Evolutionary conservation across 2,888 invertebrate species (phyloP), one percentile per base, ranked within the genome.

Genomic region (Stomorhina lunata): DNA sequence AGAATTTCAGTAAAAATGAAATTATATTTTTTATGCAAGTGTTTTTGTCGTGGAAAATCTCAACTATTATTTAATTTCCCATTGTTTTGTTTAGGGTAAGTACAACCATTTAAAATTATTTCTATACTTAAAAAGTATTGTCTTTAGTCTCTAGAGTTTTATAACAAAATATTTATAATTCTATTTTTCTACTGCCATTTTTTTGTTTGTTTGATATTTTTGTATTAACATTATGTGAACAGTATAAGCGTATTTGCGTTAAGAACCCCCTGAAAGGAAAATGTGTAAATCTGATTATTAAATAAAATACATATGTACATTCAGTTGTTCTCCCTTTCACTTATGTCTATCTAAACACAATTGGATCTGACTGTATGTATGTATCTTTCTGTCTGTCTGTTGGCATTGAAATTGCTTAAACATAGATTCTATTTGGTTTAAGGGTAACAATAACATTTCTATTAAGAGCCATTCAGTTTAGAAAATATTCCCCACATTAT

Each of bases 251-350:
- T 40, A 57, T 57, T 37, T 57, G 45, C 34, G 34, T 71, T 59
- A 45, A 40, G 32, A 61, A 22, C 3, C 34, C 66, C 50, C 45
- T 17, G 12, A 15, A 61, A 66, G 25, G 10, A 50, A 61, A 34
- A 59, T 73, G 68, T 80, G 63, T 69, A 80, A 75, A 80, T 75
- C 75, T 71, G 63, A 65, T 75, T 75, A 57, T 80, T 69, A 69
- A 63, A 75, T 55, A n/a, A n/a, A n/a, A n/a, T n/a, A n/a, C n/a
- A n/a, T n/a, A n/a, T n/a, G n/a, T n/a, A n/a, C n/a, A n/a, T n/a
- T n/a, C n/a, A n/a, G n/a, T n/a, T n/a, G n/a, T n/a, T n/a, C n/a
- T n/a, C n/a, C 34, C 73, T 34, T 48, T 63, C 55, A 34, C 20
- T 57, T 17, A 32, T 57, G 17, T 15, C 43, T 43, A 17, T 43